Base-by-base conservation (phyloP, 1,140 invertebrate species). In the Drosophila santomea region DNA sequence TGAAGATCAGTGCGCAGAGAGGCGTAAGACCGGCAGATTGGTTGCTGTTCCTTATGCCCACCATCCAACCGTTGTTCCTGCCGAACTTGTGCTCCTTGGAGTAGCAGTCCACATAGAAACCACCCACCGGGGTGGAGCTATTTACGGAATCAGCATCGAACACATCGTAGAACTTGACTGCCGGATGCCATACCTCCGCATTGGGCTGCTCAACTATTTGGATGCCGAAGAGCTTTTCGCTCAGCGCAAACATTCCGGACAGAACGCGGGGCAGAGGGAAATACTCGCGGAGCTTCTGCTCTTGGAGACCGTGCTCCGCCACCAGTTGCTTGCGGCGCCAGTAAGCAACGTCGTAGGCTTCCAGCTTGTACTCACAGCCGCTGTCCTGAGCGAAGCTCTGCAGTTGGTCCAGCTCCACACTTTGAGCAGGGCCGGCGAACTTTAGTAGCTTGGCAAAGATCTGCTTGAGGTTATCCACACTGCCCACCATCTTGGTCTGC, bases 401-500 rank as follows among this genome's bases (percentile, higher is more conserved):
- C 20, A 99, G 92, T 17, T 93, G 91, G 25, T 94, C 93, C 1
- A 99, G 88, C 94, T 99, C 97, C 43, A 94, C 92, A 59, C 96
- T 94, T 91, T 98, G 97, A 11, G 95, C 94, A 4, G 96, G 95
- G 63, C 94, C 94, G 71, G 96, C 95, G 80, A 93, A 94, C 79
- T 95, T 93, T 1, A 95, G 92, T 48, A 97, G 93, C 72, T 93
- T 95, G 51, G 96, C 93, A n/a, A 98, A 93, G 68, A 96, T 94
- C 48, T 95, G 93, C 56, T 96, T 93, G 1, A 98, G 95, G 93
- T 96, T 97, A 25, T 96, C 94, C n/a, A 98, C 92, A 74, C 92
- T 96, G 36, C 95, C 96, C 3, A 97, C 97, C 97, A 99, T 98
- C 94, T 98, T 98, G 0, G 97, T 98, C 93, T 97, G 95, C 97